These are phyloP conservation scores for Epistrophella euchroma DNA, from an alignment of 2,888 invertebrate species.

Conservation along the genomic window DNA sequence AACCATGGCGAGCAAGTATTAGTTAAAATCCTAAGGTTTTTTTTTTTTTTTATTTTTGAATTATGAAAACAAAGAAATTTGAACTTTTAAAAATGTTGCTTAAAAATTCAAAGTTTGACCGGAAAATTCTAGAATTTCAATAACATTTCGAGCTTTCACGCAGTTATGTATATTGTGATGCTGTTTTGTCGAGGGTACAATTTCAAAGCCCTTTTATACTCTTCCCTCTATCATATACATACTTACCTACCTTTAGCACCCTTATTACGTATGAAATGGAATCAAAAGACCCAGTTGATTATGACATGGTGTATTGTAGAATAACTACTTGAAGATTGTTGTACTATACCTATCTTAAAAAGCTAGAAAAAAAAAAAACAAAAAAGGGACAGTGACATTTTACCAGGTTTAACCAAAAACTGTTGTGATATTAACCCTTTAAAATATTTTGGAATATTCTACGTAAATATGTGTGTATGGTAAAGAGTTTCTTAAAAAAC, in stretches of 20 bases:
- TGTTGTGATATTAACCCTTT: conserved; percentile 16
- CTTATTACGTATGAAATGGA: neutral
- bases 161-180: too few relatives aligned
- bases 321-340: neutral
- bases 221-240: too few relatives aligned
- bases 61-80: too few relatives aligned
- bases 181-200: too few relatives aligned
- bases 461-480: neutral
- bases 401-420: neutral
- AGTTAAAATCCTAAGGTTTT: too few relatives aligned
- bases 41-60: too few relatives aligned
- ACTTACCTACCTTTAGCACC: neutral
- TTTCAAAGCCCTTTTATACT: too few relatives aligned
- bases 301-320: neutral
- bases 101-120: too few relatives aligned
- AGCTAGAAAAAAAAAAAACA: neutral
- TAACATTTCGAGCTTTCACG: too few relatives aligned
- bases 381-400: neutral
- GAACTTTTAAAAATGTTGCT: too few relatives aligned
- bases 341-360: neutral
- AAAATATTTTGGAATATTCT: conserved; percentile 13
- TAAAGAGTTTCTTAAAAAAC: neutral
- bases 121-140: too few relatives aligned
- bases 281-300: neutral
- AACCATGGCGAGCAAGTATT: too few relatives aligned